Conservation (phyloP, 2,113 vertebrate species). For the Nibea coibor region DNA sequence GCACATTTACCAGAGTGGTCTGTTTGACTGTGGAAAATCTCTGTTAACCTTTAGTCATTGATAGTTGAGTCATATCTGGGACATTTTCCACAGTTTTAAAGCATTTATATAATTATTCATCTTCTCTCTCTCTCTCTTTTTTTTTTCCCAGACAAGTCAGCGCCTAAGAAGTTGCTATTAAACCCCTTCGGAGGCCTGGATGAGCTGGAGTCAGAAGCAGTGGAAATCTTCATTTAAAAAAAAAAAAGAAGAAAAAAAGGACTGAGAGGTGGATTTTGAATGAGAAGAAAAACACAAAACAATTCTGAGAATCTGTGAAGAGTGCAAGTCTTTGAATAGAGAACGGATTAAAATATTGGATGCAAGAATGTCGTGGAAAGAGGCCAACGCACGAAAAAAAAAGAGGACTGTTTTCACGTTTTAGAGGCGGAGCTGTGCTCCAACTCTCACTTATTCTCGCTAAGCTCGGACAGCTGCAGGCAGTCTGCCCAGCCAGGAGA, state of each 20-base stretch:
- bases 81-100: constrained; percentile 50
- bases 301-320: constrained; percentile 62
- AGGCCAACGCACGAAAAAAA: constrained; percentile 9
- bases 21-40: constrained; percentile 65
- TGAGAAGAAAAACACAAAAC: constrained; percentile 5
- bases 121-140: constrained; percentile 5
- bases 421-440: constrained; percentile 75
- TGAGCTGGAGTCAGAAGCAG: constrained; percentile 79
- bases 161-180: constrained; percentile 61
- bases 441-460: constrained; percentile 62
- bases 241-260: not conserved
- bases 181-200: constrained; percentile 81
- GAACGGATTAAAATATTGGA: constrained; percentile 60
- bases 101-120: constrained; percentile 33
- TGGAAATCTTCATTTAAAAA: constrained; percentile 84
- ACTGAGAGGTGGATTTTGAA: constrained; percentile 40
- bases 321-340: constrained; percentile 48
- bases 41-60: constrained; percentile 66
- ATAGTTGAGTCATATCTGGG: constrained; percentile 36
- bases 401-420: constrained; percentile 59
- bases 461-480: constrained; percentile 70
- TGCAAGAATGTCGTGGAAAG: constrained; percentile 65
- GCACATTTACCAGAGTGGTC: constrained; percentile 57
- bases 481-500: constrained; percentile 45
- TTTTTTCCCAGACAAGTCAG: constrained; percentile 64